Evolutionary conservation across 2,113 vertebrate species (phyloP), one percentile per base, ranked within the genome.

Genomic region (Uria lomvia): DNA sequence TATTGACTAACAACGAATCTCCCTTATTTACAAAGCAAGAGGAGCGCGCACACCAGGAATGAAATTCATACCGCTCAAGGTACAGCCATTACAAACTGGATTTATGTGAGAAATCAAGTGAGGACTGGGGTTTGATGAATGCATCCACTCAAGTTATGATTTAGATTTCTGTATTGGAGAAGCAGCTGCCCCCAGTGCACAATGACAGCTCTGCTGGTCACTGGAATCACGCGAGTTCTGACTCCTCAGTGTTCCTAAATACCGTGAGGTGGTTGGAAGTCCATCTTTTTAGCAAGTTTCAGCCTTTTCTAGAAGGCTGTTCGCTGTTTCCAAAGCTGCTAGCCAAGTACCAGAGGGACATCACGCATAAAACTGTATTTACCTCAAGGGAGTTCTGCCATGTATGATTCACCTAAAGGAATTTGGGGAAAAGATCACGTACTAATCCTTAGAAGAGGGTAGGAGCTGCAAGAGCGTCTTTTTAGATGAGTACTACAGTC

Each of bases 301-400:
- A 74, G 40, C 20, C 34, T 82, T 36, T 83, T 34, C n/a, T 42
- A 68, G 40, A 88, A 59, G 30, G 42, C 29, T 55, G 8, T 34
- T 79, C 40, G 62, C 84, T 52, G 32, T 55, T 82, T 47, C 79
- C 72, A 83, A 52, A 95, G 75, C 49, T 87, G 42, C 59, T 71
- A 11, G 30, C 12, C n/a, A 58, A 62, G 34, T 34, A 49, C 34
- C 45, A 80, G 45, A 76, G 26, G 42, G 18, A 52, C 11, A 65
- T 26, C 17, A 47, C 2, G 26, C 17, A 50, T 2, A 3, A 52
- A 76, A 27, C 15, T 27, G n/a, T 38, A 42, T 52, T 75, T 72
- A 36, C 8, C 22, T 67, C 24, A 53, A 71, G 23, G 17, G 22
- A 47, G 49, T 75, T 90, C 32, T 0, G 0, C 18, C 42, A 24